phyloP scores from a whole-genome alignment of 2,888 invertebrate species.

The Zhengitettix transpicula region DNA sequence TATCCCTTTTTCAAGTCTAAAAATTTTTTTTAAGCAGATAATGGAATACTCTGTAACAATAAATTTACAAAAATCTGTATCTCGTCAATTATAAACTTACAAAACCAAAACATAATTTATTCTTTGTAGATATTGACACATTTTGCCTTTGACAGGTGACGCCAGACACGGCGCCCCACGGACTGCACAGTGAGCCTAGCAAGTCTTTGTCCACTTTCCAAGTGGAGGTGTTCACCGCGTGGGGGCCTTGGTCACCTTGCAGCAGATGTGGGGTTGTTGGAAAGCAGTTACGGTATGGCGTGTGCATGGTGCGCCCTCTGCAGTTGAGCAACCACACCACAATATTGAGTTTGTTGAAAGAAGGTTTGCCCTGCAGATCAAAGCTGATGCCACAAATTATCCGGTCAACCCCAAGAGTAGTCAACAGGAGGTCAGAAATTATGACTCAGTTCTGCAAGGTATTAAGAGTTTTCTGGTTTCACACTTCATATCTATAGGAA shows the following conservation, averaged over 20 bases:
- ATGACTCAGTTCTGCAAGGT: slow-evolving; percentile 37
- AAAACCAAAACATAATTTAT: too few relatives aligned
- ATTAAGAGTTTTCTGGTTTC: not conserved
- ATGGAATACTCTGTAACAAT: too few relatives aligned
- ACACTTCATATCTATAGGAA: not conserved
- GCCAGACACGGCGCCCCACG: slow-evolving; percentile 15
- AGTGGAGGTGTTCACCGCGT: slow-evolving; percentile 33
- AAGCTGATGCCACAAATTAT: slow-evolving; percentile 30
- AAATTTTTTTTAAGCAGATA: too few relatives aligned
- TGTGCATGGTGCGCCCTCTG: slow-evolving; percentile 33
- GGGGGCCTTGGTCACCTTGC: slow-evolving; percentile 49
- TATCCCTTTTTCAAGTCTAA: too few relatives aligned
- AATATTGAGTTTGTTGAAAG: not conserved
- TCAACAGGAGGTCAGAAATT: slow-evolving; percentile 33
- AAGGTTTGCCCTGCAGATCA: slow-evolving; percentile 40
- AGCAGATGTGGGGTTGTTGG: slow-evolving; percentile 42
- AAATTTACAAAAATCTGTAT: too few relatives aligned
- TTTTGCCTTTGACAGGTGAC: slow-evolving; percentile 8
- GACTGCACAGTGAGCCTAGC: slow-evolving; percentile 1
- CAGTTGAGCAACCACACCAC: not conserved
- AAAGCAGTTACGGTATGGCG: slow-evolving; percentile 36
- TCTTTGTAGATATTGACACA: too few relatives aligned
- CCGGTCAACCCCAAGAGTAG: slow-evolving; percentile 24
- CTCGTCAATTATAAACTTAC: too few relatives aligned
- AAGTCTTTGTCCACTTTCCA: slow-evolving; percentile 23